Evolutionary conservation across 1,140 invertebrate species (phyloP).

Genomic region (Nilaparvata lugens): DNA sequence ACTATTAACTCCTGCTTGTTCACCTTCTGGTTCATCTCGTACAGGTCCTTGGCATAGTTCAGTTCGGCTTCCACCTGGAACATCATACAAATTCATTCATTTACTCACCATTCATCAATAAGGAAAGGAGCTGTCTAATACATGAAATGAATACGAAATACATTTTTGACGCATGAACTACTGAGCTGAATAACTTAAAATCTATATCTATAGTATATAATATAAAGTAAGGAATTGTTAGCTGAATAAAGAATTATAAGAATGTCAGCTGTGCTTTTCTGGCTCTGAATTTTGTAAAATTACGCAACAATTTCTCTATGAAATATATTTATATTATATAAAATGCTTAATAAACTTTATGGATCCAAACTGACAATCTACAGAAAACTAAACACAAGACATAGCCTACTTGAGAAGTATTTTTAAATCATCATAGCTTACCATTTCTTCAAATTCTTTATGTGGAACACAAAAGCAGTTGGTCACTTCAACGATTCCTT

Average conservation of each 20-base stretch:
- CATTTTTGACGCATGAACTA: too few relatives aligned
- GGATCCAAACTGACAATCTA: background rate
- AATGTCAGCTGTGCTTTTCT: too few relatives aligned
- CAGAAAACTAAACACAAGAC: background rate
- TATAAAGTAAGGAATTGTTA: too few relatives aligned
- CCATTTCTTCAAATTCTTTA: conserved; percentile 86
- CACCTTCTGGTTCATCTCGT: conserved; percentile 86
- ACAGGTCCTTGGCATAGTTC: conserved; percentile 91
- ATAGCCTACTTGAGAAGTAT: too few relatives aligned
- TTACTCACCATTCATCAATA: too few relatives aligned
- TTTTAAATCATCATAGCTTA: conserved; percentile 26
- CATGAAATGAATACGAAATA: too few relatives aligned
- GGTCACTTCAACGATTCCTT: conserved; percentile 88
- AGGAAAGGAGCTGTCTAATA: too few relatives aligned
- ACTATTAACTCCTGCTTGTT: conserved; percentile 87
- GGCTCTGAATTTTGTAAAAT: too few relatives aligned
- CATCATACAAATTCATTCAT: background rate
- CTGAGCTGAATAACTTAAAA: too few relatives aligned
- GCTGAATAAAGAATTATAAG: too few relatives aligned
- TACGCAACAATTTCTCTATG: too few relatives aligned
- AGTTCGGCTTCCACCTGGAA: conserved; percentile 88
- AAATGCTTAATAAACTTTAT: background rate
- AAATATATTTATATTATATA: background rate
- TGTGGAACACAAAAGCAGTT: conserved; percentile 97
- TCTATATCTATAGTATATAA: too few relatives aligned